A percentile compares a stretch with the other conserved stretches of the same genome.
Conservation (phyloP, 2,113 vertebrate species). For the Helogale parvula region DNA sequence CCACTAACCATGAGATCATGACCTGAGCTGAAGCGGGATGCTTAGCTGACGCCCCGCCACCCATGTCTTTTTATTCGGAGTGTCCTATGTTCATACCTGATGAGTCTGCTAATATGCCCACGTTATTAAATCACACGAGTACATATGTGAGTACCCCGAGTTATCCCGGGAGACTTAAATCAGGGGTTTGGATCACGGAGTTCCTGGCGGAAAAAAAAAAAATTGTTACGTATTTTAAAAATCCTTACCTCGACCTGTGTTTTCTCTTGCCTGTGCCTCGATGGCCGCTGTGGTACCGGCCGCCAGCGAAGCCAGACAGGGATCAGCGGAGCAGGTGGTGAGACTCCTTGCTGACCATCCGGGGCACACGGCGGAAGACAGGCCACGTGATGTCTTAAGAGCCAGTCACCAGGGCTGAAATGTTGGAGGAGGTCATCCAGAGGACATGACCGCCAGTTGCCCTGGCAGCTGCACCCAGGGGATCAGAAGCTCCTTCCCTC, state of each 20-base stretch:
- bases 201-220: neutral
- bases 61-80: too few relatives aligned
- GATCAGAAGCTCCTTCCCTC: neutral
- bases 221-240: neutral
- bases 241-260: neutral
- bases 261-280: neutral
- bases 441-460: neutral
- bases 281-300: neutral
- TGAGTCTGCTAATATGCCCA: neutral
- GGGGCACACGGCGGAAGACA: neutral
- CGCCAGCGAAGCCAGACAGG: neutral
- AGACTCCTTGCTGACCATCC: neutral
- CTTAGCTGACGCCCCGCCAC: fast-evolving
- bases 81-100: neutral
- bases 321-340: neutral
- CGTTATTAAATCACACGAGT: neutral
- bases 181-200: neutral
- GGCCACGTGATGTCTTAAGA: too few relatives aligned
- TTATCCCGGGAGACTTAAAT: neutral
- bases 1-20: too few relatives aligned
- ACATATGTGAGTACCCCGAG: neutral
- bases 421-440: neutral
- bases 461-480: neutral
- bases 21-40: too few relatives aligned
- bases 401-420: too few relatives aligned